Evolutionary conservation across 2,888 invertebrate species (phyloP), one percentile per base, ranked within the genome.

Genomic region (Deilephila porcellus): DNA sequence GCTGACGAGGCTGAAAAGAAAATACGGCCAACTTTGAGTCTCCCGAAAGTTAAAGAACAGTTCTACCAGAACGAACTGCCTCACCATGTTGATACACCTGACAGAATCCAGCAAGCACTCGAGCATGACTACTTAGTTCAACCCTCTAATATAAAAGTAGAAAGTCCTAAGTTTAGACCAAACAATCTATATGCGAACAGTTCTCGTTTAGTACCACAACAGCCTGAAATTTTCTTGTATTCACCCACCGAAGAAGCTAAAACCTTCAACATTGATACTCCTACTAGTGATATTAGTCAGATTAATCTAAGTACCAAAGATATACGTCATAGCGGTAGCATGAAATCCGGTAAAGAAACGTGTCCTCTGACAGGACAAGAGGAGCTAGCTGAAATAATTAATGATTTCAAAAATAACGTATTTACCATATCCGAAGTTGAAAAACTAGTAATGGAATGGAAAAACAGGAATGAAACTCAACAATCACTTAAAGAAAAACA

Each of bases 321-420:
- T 74, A 80, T 87, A 20, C 88, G 91, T 60, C 88, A 85, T 77
- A 93, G 91, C 71, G 92, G 92, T 60, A 93, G 93, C 79, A 80
- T 93, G 45, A 94, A 94, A 80, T 93, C 93, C 14, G 88, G 91
- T 0, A 93, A 93, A 79, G 94, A 93, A 60, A 86, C 73, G n/a
- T 90, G 83, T 75, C 93, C 93, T 1, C 82, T 92, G 5, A 94
- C 92, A 0, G 95, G 95, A 2, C 97, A 98, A 86, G 97, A 97
- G 77, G 98, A 98, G 86, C 93, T 98, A 75, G 96, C 97, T 4
- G 98, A 98, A 91, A 97, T 98, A 71, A 97, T 98, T 86, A 97
- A 97, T 84, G 98, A 98, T 84, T 98, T 98, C 84, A 98, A 98
- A 88, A 98, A 98, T 84, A 98, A 98, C 85, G 97, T 98, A 4